Base-by-base conservation (phyloP, 1,140 invertebrate genomes). In the Monochamus saltuarius region DNA sequence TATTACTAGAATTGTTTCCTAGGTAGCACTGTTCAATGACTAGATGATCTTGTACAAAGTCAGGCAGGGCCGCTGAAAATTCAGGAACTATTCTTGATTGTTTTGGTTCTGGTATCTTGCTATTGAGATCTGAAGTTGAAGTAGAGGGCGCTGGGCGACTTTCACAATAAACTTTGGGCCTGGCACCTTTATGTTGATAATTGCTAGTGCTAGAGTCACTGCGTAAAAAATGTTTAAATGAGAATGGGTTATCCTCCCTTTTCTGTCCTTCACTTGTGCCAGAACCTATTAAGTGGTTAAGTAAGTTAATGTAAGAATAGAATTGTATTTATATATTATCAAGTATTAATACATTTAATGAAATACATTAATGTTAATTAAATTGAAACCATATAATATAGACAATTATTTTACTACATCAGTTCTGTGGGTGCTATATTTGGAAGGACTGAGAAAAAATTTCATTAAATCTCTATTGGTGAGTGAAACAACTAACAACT, bases 211-310 rank as follows among this genome's bases (percentile, higher is more conserved):
- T 34, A 64, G 66, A 52, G 62, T 84, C 84, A 56, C 81, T 76
- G 64, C 86, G 85, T 64, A 91, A 72, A 73, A 91, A 91, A 72
- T 91, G 89, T 73, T 89, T 89, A 70, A 92, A 90, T 37, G 89
- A 91, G 74, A 92, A 89, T 1, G 87, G 84, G 74, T 87, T 87
- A 47, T 88, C 87, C 67, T 89, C 87, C 66, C 83, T 81, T 51
- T 81, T 82, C 38, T 78, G 73, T 7, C 75, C 69, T 10, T 35
- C 58, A 54, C 36, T 51, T 19, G 29, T 35, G 16, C 38, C 43
- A 16, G 56, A 17, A 35, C 8, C 47, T 50, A 53, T 14, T 17
- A 16, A 10, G 14, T 46, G 4, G 43, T 29, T n/a, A n/a, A n/a
- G 22, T 2, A 6, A 2, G 6, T 29, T 3, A 29, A 29, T 3